Evolutionary conservation across 2,113 vertebrate species (phyloP).

Genomic region (Petaurus breviceps): DNA sequence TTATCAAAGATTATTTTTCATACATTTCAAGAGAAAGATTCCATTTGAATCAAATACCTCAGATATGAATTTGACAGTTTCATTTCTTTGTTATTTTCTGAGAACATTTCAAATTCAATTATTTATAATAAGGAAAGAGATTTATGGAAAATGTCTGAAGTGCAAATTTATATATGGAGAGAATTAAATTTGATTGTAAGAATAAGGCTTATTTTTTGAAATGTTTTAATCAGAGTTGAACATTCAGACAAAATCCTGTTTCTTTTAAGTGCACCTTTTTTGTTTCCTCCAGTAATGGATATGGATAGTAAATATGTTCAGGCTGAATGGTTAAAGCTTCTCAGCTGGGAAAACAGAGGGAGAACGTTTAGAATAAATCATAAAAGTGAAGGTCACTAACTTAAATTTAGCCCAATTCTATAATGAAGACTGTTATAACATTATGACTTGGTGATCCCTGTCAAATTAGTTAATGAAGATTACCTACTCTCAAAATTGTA

Average conservation of each 20-base stretch:
- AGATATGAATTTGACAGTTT: conserved; percentile 3
- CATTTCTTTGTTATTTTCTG: background rate
- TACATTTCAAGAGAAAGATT: background rate
- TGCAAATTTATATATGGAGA: background rate
- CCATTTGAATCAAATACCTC: background rate
- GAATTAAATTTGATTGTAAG: conserved; percentile 5
- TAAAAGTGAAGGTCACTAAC: background rate
- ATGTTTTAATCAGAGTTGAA: background rate
- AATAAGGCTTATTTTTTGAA: background rate
- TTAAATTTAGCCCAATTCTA: conserved; percentile 16
- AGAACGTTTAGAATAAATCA: background rate
- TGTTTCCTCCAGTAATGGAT: background rate
- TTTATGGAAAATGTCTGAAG: conserved; percentile 15
- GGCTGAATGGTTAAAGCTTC: background rate
- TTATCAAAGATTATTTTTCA: conserved; percentile 6
- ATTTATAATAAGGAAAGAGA: background rate
- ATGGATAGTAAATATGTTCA: background rate
- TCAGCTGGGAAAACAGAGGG: background rate
- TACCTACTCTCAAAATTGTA: background rate
- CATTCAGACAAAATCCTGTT: background rate
- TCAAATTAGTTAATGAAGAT: background rate
- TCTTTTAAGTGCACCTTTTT: background rate
- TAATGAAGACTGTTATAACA: background rate
- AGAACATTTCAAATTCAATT: conserved; percentile 14
- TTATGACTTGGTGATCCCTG: background rate